Evolutionary conservation across 2,113 vertebrate species (phyloP).

Genomic region (Phocoena phocoena): DNA sequence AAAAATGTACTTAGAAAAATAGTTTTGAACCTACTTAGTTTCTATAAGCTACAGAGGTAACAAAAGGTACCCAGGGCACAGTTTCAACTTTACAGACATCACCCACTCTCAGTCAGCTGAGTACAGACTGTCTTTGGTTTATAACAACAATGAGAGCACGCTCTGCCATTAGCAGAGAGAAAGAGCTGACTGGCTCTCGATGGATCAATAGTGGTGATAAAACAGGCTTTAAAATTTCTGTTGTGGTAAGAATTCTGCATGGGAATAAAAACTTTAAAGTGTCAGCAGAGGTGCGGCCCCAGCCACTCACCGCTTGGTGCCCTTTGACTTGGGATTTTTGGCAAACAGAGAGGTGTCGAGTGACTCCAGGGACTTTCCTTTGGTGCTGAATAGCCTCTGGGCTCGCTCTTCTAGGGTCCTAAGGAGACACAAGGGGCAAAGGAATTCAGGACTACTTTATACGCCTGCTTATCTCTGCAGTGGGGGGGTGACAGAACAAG

Average conservation of each 20-base stretch:
- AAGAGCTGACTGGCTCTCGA: background rate
- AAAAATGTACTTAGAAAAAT: background rate
- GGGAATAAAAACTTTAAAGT: background rate
- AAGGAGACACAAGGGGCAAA: background rate
- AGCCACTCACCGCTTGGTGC: constrained; percentile 92
- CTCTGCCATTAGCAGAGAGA: background rate
- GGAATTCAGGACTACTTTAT: background rate
- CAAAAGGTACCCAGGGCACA: background rate
- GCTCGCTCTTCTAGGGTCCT: constrained; percentile 98
- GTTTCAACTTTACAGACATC: background rate
- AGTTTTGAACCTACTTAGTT: background rate
- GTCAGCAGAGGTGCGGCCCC: background rate
- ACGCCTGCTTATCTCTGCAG: background rate
- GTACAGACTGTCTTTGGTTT: background rate
- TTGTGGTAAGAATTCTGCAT: background rate
- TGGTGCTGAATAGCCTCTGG: constrained; percentile 97
- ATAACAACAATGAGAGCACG: background rate
- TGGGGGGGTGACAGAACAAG: background rate
- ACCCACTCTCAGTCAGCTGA: background rate
- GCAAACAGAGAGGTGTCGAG: constrained; percentile 96
- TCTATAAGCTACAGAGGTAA: background rate
- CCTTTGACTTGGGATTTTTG: constrained; percentile 97
- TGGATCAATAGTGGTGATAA: background rate
- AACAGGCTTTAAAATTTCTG: background rate
- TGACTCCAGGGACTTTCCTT: constrained; percentile 95